A percentile compares a stretch with the other conserved stretches of the same genome.
These are phyloP conservation scores for Nibea coibor DNA, from an alignment of 2,113 vertebrate genomes.

Conservation along the genomic window DNA sequence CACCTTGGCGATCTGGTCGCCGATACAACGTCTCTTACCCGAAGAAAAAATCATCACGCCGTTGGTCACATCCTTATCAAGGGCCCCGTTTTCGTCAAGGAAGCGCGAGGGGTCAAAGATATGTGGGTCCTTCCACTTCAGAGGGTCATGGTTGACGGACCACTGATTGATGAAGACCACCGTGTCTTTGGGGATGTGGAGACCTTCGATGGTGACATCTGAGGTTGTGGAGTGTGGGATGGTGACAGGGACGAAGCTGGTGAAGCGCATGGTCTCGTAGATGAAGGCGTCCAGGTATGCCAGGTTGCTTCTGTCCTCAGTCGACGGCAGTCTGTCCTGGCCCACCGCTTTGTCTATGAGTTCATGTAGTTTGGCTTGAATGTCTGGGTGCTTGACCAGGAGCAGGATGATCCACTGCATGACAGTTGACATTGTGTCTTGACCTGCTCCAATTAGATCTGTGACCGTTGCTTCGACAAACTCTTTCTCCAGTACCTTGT, in stretches of 20 bases:
- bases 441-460: conserved; percentile 89
- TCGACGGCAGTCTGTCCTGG: conserved; percentile 80
- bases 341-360: conserved; percentile 88
- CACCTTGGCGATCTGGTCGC: conserved; percentile 86
- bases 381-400: conserved; percentile 83
- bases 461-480: conserved; percentile 86
- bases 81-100: conserved; percentile 75
- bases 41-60: conserved; percentile 89
- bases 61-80: conserved; percentile 81
- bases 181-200: conserved; percentile 88
- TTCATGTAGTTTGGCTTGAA: conserved; percentile 84
- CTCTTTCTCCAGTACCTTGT: conserved; percentile 77
- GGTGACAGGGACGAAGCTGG: conserved; percentile 90
- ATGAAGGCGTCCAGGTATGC: conserved; percentile 89
- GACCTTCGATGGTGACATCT: conserved; percentile 86
- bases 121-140: conserved; percentile 87
- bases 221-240: conserved; percentile 90
- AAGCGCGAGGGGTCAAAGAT: conserved; percentile 87
- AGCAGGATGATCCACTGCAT: conserved; percentile 88
- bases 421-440: conserved; percentile 86
- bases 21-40: conserved; percentile 89
- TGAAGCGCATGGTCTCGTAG: conserved; percentile 89
- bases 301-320: conserved; percentile 81
- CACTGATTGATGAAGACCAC: conserved; percentile 92
- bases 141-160: conserved; percentile 89